A percentile compares a stretch with the other conserved stretches of the same genome.
phyloP scores from a whole-genome alignment of 2,888 invertebrate species.

The Portevinia maculata region DNA sequence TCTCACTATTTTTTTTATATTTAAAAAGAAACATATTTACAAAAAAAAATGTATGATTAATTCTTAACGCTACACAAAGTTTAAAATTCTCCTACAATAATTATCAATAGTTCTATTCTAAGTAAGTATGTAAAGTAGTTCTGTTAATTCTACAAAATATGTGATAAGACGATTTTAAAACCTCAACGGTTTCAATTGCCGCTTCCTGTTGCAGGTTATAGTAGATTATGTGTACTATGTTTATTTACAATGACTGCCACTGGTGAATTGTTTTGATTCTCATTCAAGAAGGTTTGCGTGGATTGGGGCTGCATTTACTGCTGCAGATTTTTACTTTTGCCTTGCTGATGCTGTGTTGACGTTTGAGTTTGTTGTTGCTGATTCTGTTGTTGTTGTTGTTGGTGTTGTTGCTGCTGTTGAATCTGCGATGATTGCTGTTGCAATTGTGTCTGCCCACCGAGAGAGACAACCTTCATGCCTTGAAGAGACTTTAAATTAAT shows the following conservation, averaged over 20 bases:
- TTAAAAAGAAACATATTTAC: conserved; percentile 46
- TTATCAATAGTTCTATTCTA: conserved; percentile 36
- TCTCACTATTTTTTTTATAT: conserved; percentile 57
- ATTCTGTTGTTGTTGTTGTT: conserved; percentile 40
- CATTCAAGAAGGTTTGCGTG: neutral
- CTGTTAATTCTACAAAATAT: conserved; percentile 30
- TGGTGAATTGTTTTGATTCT: conserved; percentile 29
- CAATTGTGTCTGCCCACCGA: conserved; percentile 81
- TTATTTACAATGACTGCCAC: conserved; percentile 48
- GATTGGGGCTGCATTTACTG: conserved; percentile 33
- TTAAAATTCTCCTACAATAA: conserved; percentile 63
- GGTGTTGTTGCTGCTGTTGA: conserved; percentile 61
- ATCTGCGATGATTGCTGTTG: conserved; percentile 61
- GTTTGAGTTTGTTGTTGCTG: conserved; percentile 29
- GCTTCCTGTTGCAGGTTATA: conserved; percentile 27
- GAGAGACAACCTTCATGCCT: conserved; percentile 86
- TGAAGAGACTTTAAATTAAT: conserved; percentile 86
- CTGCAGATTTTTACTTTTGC: conserved; percentile 50
- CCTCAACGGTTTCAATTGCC: conserved; percentile 27
- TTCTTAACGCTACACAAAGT: conserved; percentile 54
- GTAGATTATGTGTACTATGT: conserved; percentile 20
- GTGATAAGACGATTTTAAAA: conserved; percentile 21
- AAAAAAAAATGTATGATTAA: neutral
- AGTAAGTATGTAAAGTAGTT: conserved; percentile 4
- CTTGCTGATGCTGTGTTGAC: conserved; percentile 49